Conservation (phyloP, 2,888 invertebrate species). For the Eledone cirrhosa region DNA sequence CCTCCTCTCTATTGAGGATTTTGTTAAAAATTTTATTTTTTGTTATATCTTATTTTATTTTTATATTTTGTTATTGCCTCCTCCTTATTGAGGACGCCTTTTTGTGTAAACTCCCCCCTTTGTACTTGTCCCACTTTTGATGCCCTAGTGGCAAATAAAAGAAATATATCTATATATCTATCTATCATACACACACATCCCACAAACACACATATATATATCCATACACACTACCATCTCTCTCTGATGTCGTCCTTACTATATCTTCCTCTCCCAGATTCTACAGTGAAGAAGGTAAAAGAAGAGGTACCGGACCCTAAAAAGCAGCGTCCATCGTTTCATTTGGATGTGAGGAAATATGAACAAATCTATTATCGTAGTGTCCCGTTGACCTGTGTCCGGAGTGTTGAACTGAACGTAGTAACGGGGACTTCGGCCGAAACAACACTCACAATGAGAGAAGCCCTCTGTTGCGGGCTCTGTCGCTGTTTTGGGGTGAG, state of each 20-base stretch:
- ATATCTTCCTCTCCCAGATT: background rate
- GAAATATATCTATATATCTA: no score
- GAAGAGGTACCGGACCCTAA: no score
- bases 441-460: slow-evolving; percentile 47
- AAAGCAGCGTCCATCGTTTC: no score
- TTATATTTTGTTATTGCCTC: no score
- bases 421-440: slow-evolving; percentile 51
- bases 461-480: slow-evolving; percentile 48
- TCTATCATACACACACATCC: background rate
- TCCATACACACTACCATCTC: background rate
- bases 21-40: no score
- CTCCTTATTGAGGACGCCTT: no score
- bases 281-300: background rate
- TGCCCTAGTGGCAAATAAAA: no score
- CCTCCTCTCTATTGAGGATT: no score
- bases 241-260: background rate
- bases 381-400: slow-evolving; percentile 55
- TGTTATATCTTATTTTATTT: no score
- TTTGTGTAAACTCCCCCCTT: no score
- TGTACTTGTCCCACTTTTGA: no score
- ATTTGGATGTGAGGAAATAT: slow-evolving; percentile 48
- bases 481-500: slow-evolving; percentile 56
- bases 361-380: slow-evolving; percentile 57
- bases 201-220: background rate
- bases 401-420: slow-evolving; percentile 54